These are phyloP conservation scores for Apus apus DNA, from an alignment of 2,113 vertebrate genomes.

Conservation along the genomic window DNA sequence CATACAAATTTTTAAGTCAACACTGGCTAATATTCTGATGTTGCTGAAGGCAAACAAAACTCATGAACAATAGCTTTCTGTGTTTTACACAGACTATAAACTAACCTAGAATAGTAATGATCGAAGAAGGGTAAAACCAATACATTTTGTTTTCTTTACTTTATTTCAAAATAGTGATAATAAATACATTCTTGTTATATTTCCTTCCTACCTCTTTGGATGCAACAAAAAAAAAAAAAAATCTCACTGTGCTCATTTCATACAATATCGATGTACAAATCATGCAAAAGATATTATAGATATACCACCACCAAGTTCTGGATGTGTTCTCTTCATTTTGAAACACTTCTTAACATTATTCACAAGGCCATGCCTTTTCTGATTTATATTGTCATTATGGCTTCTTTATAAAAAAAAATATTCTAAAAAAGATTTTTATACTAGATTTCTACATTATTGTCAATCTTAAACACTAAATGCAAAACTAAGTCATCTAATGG, in stretches of 20 bases:
- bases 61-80: conserved; percentile 40
- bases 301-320: conserved; percentile 59
- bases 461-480: conserved; percentile 60
- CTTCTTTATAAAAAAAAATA: background rate
- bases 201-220: conserved; percentile 77
- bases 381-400: conserved; percentile 52
- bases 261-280: conserved; percentile 71
- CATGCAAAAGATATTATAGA: conserved; percentile 74
- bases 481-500: conserved; percentile 43
- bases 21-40: conserved; percentile 38
- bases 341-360: conserved; percentile 58
- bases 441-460: conserved; percentile 43
- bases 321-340: conserved; percentile 59
- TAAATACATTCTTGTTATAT: conserved; percentile 79
- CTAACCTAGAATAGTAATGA: conserved; percentile 61
- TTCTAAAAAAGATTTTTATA: background rate
- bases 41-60: conserved; percentile 61
- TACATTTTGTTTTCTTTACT: conserved; percentile 72
- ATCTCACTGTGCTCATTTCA: conserved; percentile 74
- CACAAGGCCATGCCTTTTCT: conserved; percentile 62
- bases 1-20: conserved; percentile 63
- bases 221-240: conserved; percentile 30
- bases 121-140: conserved; percentile 72
- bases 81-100: conserved; percentile 57
- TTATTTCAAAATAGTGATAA: conserved; percentile 81